These are phyloP conservation scores for Psophia crepitans DNA, from an alignment of 2,113 vertebrate genomes.

Conservation along the genomic window DNA sequence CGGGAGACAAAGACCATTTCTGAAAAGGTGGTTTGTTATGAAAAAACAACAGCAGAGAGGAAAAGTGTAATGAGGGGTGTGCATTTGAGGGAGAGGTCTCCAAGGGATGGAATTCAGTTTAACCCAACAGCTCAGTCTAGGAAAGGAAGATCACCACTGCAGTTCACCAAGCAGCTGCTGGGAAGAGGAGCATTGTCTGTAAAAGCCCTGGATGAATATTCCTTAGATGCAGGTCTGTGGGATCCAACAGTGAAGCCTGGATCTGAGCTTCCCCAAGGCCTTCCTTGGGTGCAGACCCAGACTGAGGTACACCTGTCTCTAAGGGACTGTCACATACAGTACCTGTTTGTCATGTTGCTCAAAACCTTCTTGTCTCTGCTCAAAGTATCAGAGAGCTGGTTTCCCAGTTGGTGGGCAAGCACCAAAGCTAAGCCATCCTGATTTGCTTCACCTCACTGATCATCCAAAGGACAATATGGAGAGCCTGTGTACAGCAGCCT, in stretches of 20 bases:
- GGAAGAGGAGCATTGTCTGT: background rate
- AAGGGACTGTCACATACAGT: background rate
- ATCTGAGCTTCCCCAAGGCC: background rate
- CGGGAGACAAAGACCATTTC: background rate
- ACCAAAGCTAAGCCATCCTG: background rate
- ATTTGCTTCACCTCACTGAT: background rate
- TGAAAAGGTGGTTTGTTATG: background rate
- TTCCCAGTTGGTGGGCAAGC: background rate
- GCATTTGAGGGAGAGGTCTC: background rate
- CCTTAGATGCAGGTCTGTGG: background rate
- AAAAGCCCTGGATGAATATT: background rate
- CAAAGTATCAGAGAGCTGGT: background rate
- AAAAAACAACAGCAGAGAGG: background rate
- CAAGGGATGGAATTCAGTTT: constrained; percentile 1
- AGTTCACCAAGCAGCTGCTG: background rate
- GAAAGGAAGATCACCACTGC: background rate
- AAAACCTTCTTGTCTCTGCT: background rate
- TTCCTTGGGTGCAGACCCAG: background rate
- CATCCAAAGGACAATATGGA: background rate
- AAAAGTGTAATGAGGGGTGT: background rate
- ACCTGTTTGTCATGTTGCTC: background rate
- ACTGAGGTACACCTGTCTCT: rapidly evolving
- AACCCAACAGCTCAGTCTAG: background rate
- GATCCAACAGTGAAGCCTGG: background rate
- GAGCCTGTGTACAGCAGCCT: background rate